Percentiles rank a stretch among this genome's conserved stretches.
These are phyloP conservation scores for Nerophis ophidion DNA, from an alignment of 2,113 vertebrate species.

Conservation along the genomic window DNA sequence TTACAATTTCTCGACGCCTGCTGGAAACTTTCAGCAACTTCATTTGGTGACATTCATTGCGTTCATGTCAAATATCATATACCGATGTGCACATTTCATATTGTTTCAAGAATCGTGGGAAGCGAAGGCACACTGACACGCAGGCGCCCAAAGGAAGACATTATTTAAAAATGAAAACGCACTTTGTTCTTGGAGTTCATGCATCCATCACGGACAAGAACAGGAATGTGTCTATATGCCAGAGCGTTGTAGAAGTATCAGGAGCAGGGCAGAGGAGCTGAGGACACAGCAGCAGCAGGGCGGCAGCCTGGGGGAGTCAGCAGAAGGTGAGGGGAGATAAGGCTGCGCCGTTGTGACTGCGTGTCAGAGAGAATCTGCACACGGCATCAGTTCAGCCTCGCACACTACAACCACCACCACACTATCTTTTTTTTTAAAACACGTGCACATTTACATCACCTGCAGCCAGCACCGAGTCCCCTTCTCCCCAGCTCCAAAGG, in stretches of 20 bases:
- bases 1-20: neutral
- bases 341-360: constrained; percentile 67
- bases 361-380: constrained; percentile 64
- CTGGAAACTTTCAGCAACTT: neutral
- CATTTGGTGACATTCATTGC: neutral
- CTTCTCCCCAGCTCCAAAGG: neutral
- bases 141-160: constrained; percentile 28
- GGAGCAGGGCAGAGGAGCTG: constrained; percentile 22
- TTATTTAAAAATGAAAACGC: constrained; percentile 3
- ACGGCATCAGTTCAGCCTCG: constrained; percentile 33
- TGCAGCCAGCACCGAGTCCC: constrained; percentile 22
- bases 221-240: constrained; percentile 17
- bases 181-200: constrained; percentile 13
- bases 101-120: constrained; percentile 1
- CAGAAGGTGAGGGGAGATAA: constrained; percentile 73
- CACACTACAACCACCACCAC: neutral
- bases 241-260: constrained; percentile 51
- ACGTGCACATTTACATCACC: constrained; percentile 26
- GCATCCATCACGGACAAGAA: constrained; percentile 16
- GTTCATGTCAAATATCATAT: too few relatives aligned
- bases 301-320: constrained; percentile 64
- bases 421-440: constrained; percentile 16
- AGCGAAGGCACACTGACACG: constrained; percentile 30
- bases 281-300: constrained; percentile 39
- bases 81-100: too few relatives aligned